These are phyloP conservation scores for Lydus trimaculatus DNA, from an alignment of 2,888 invertebrate species.

Conservation along the genomic window DNA sequence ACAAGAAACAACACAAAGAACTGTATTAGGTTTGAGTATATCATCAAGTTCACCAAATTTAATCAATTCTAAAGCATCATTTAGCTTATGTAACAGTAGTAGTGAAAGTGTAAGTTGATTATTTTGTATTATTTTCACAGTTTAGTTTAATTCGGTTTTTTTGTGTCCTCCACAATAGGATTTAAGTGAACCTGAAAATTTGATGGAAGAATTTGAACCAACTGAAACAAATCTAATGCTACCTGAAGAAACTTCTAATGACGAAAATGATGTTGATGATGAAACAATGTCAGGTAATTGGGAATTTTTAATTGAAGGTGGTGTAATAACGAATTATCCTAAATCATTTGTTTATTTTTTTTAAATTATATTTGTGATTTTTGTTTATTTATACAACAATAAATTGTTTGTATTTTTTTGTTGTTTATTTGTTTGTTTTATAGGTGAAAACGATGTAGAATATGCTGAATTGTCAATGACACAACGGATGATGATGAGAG, in stretches of 20 bases:
- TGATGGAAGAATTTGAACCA: conserved; percentile 66
- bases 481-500: conserved; percentile 56
- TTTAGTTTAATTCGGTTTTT: background rate
- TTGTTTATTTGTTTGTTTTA: conserved; percentile 26
- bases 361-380: conserved; percentile 14
- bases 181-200: conserved; percentile 70
- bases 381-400: background rate
- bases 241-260: conserved; percentile 74
- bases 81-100: conserved; percentile 60
- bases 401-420: background rate
- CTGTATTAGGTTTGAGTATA: conserved; percentile 52
- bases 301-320: conserved; percentile 16
- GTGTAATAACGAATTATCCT: conserved; percentile 2
- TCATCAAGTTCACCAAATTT: conserved; percentile 60
- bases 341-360: background rate
- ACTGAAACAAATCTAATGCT: conserved; percentile 62
- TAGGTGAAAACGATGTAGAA: conserved; percentile 75
- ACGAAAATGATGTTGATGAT: conserved; percentile 87
- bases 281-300: conserved; percentile 82
- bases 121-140: background rate
- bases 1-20: conserved; percentile 44
- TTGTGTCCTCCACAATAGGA: conserved; percentile 56
- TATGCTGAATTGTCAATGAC: conserved; percentile 66
- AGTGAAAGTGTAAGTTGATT: conserved; percentile 50
- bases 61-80: conserved; percentile 54